A percentile compares a stretch with the other conserved stretches of the same genome.
These are phyloP conservation scores for Suricata suricatta DNA, from an alignment of 2,113 vertebrate species.

Conservation along the genomic window DNA sequence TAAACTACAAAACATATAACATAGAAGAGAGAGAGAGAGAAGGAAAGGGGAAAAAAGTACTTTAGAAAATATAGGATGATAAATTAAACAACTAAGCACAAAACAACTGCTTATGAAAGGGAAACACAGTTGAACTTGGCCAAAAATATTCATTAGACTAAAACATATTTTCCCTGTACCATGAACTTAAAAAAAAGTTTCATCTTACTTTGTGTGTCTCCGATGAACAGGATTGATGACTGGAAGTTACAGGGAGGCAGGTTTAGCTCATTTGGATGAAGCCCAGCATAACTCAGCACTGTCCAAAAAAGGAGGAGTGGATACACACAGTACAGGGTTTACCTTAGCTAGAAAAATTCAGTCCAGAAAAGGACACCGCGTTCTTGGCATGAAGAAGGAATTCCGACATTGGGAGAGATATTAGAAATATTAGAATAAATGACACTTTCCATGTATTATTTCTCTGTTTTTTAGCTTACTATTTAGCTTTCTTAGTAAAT, in stretches of 20 bases:
- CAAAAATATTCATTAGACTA: slow-evolving; percentile 18
- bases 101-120: not conserved
- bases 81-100: not conserved
- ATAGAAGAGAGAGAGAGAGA: not conserved
- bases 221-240: not conserved
- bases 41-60: not conserved
- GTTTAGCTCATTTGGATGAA: not conserved
- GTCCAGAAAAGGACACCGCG: not conserved
- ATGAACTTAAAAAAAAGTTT: not conserved
- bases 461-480: not conserved
- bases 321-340: not conserved
- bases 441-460: not conserved
- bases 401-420: not conserved
- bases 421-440: not conserved
- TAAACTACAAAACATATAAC: not conserved
- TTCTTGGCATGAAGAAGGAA: not conserved
- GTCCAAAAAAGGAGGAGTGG: not conserved
- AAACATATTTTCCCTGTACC: not conserved
- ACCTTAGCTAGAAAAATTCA: not conserved
- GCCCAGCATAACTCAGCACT: not conserved
- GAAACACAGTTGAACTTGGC: not conserved
- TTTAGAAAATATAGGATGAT: not conserved
- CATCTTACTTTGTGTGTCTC: not conserved
- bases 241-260: not conserved
- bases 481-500: not conserved